Evolutionary conservation across 2,113 vertebrate species (phyloP).

Genomic region (Nesogale talazaci): DNA sequence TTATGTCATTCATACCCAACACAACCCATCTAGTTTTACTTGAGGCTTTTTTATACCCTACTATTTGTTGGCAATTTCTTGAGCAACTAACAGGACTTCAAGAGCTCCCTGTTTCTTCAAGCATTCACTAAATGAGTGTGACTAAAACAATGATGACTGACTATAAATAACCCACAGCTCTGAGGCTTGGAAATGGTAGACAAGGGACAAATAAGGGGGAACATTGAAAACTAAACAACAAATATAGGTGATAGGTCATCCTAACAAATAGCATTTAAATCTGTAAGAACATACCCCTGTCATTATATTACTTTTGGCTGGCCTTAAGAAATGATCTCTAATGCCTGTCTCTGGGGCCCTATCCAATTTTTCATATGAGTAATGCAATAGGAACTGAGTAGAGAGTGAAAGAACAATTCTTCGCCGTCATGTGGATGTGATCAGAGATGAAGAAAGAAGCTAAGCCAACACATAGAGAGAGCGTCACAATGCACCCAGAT

Average conservation of each 20-base stretch:
- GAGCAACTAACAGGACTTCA: slow-evolving; percentile 42
- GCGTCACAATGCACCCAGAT: background rate
- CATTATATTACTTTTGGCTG: background rate
- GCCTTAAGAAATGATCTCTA: background rate
- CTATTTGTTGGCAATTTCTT: slow-evolving; percentile 70
- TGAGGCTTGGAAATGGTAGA: slow-evolving; percentile 39
- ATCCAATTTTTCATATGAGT: background rate
- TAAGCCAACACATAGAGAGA: background rate
- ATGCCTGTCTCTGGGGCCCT: background rate
- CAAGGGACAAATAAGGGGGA: background rate
- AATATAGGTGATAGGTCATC: background rate
- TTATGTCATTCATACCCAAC: background rate
- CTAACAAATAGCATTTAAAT: slow-evolving; percentile 22
- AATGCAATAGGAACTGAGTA: background rate
- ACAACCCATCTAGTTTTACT: slow-evolving; percentile 70
- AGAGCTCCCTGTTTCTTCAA: slow-evolving; percentile 57
- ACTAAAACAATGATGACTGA: slow-evolving; percentile 62
- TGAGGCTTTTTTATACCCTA: slow-evolving; percentile 68
- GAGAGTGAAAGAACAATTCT: background rate
- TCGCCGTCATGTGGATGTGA: background rate
- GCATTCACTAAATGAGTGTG: slow-evolving; percentile 43
- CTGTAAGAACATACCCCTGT: background rate
- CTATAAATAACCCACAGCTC: slow-evolving; percentile 35
- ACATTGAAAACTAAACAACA: slow-evolving; percentile 31
- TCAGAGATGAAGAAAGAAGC: background rate